Evolutionary conservation across 2,888 invertebrate genomes (phyloP).

Genomic region (Cheilosia urbana): DNA sequence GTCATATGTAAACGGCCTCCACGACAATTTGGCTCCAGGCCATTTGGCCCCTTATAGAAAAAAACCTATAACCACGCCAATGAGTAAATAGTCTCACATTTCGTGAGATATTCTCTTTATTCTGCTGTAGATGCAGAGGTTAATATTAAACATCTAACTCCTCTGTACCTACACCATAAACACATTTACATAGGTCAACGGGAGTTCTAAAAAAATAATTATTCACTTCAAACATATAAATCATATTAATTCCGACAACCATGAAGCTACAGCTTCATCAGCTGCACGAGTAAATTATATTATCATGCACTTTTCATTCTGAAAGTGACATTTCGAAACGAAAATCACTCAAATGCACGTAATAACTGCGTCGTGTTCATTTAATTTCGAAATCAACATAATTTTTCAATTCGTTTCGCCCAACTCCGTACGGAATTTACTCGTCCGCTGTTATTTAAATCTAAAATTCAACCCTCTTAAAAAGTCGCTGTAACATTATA

Average conservation of each 20-base stretch:
- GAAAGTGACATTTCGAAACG: slow-evolving; percentile 6
- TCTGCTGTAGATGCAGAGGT: too few species aligned
- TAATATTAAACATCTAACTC: too few species aligned
- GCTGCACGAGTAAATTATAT: neutral
- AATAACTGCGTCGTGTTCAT: slow-evolving; percentile 8
- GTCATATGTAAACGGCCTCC: too few species aligned
- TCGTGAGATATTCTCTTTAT: too few species aligned
- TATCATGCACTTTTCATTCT: slow-evolving; percentile 15
- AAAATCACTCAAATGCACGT: slow-evolving; percentile 9
- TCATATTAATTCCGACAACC: slow-evolving; percentile 45
- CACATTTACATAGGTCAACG: neutral
- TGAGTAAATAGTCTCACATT: too few species aligned
- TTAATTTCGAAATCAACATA: slow-evolving; percentile 29
- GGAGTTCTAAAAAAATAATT: neutral
- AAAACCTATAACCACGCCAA: too few species aligned
- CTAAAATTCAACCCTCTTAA: slow-evolving; percentile 5
- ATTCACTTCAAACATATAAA: slow-evolving; percentile 31
- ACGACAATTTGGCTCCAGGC: too few species aligned
- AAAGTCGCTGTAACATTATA: neutral
- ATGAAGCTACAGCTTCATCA: slow-evolving; percentile 14
- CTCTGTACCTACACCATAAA: neutral
- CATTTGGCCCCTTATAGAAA: too few species aligned
- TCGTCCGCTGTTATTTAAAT: neutral
- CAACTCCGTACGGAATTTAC: neutral
- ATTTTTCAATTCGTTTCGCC: slow-evolving; percentile 29